phyloP scores from a whole-genome alignment of 2,113 vertebrate species.

The Podarcis cretensis region DNA sequence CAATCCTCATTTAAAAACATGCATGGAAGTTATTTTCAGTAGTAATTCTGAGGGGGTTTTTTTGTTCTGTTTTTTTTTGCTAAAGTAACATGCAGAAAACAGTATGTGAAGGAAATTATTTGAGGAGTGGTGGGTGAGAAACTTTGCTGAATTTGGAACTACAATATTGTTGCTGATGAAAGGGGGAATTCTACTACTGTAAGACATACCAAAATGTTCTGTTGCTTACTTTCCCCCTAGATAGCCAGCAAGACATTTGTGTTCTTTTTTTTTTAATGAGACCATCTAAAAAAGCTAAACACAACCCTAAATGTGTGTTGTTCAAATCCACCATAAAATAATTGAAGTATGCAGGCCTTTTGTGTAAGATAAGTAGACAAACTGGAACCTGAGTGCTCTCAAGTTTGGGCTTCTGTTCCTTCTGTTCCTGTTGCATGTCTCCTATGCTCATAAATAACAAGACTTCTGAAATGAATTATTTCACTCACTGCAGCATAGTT shows the following conservation, averaged over 20 bases:
- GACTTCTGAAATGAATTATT: not conserved
- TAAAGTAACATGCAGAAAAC: too few species aligned
- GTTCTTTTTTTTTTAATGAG: not conserved
- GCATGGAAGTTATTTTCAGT: too few species aligned
- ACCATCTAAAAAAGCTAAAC: not conserved
- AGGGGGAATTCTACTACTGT: too few species aligned
- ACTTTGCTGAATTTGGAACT: too few species aligned
- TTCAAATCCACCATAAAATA: not conserved
- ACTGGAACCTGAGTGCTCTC: not conserved
- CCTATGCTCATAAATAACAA: not conserved
- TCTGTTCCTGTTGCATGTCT: not conserved
- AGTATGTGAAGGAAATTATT: too few species aligned
- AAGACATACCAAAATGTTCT: not conserved
- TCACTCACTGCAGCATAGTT: not conserved
- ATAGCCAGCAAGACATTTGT: not conserved
- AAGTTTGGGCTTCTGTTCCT: not conserved
- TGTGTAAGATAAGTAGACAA: not conserved
- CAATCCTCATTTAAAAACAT: too few species aligned
- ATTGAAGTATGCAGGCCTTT: not conserved
- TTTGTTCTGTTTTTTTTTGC: too few species aligned
- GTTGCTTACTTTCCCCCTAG: not conserved
- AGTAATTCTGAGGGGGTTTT: too few species aligned
- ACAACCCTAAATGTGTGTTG: not conserved
- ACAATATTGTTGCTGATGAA: too few species aligned
- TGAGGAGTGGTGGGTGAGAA: too few species aligned